Evolutionary conservation across 2,888 invertebrate species (phyloP).

Genomic region (Philaethria dido): DNA sequence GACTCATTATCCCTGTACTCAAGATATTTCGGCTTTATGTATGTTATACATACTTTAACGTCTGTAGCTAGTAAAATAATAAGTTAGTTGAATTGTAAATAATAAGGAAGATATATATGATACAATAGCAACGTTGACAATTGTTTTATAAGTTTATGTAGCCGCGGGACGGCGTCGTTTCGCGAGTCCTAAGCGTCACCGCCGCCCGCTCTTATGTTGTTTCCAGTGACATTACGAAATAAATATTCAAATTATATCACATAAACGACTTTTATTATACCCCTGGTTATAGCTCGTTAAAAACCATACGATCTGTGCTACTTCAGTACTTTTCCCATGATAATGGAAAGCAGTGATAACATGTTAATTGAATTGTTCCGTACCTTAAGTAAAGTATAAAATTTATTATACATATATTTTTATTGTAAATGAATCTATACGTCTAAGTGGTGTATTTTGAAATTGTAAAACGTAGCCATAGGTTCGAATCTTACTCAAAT

Average conservation of each 20-base stretch:
- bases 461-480: too few species aligned
- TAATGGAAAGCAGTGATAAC: conserved; percentile 26
- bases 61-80: conserved; percentile 76
- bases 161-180: conserved; percentile 70
- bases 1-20: conserved; percentile 70
- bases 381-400: not conserved
- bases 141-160: conserved; percentile 79
- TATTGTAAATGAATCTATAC: not conserved
- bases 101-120: conserved; percentile 63
- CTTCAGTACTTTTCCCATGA: conserved; percentile 30
- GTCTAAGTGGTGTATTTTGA: too few species aligned
- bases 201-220: conserved; percentile 73
- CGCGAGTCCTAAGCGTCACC: conserved; percentile 73
- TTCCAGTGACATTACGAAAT: conserved; percentile 81
- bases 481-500: too few species aligned
- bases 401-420: not conserved
- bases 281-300: conserved; percentile 37
- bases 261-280: conserved; percentile 58
- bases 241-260: conserved; percentile 82
- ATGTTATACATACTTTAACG: conserved; percentile 78
- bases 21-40: conserved; percentile 77
- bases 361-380: conserved; percentile 21
- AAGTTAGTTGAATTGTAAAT: conserved; percentile 73
- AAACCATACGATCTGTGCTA: conserved; percentile 33
- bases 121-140: conserved; percentile 70